Base-by-base conservation (phyloP, 1,140 invertebrate species). In the Drosophila hydei region DNA sequence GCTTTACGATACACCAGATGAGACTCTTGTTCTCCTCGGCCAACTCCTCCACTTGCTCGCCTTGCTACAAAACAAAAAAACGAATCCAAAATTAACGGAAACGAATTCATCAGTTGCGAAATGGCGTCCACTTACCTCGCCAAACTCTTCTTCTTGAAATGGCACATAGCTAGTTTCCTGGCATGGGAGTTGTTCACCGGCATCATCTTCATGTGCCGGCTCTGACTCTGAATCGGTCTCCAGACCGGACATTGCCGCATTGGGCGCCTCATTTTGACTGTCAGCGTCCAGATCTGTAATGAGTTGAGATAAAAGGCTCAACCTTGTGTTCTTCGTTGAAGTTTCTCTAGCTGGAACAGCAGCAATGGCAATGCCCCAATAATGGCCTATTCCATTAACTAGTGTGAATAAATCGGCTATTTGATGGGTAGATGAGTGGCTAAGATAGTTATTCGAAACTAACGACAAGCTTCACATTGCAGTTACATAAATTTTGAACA, bases 21-120 rank as follows among this genome's bases (percentile, higher is more conserved):
- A 99, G 92, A 19, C 96, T 97, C 91, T 98, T 98, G 92, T 99
- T 98, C 91, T 98, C 97, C 52, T 99, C 98, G 11, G 96, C 96
- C 23, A 99, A 94, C 91, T 98, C 97, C 89, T 98, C 96, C 1
- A 97, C 96, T 78, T 98, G 95, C 90, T 97, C 97, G 4, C 97
- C 97, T 67, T 95, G 95, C 95, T 97, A 89, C 33, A 12, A 36
- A 33, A 33, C 4, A 23, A 23, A 33, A 12, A 0, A 54, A 0
- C 14, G 0, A 48, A 38, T 27, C 25, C 45, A 45, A n/a, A 8
- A 30, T 30, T 30, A 48, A 4, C 9, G 6, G 3, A 42, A 25
- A 27, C n/a, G 7, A 45, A 21, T 16, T 45, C 11, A 12, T 4
- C 18, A 27, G 6, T 23, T 14, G 0, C 8, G 4, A 2, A 23